Base-by-base conservation (phyloP, 2,113 vertebrate species). In the Pelvicachromis taeniatus region DNA sequence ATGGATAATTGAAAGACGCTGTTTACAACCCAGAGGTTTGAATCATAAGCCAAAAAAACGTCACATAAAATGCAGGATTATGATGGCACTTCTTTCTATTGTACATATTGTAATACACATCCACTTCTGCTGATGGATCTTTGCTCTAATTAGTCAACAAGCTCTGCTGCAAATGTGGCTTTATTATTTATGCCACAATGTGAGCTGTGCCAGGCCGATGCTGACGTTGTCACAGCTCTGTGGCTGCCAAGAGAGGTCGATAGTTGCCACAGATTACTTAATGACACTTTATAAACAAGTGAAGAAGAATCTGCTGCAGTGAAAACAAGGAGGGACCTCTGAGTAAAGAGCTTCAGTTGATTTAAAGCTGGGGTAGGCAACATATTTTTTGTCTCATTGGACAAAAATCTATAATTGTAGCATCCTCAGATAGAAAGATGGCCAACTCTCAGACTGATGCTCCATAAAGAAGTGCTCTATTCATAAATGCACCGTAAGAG, bases 131-230 rank as follows among this genome's bases (percentile, higher is more conserved):
- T 84, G 87, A 91, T 82, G 26, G 82, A 82, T 78, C 33, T 61
- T 40, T 63, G 50, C 58, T 91, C 56, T 82, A 80, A 90, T 88
- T 84, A 88, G 63, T 54, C 78, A 90, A 83, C 14, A 83, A 29
- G 52, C 77, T 54, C 42, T 55, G 55, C 68, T 87, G 81, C 58
- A 87, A 86, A 86, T 85, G 35, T 48, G 35, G 9, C n/a, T 85
- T 78, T 68, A 82, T 88, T 89, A 77, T 88, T 87, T 58, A 88
- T 84, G 68, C 65, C 38, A 59, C 29, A n/a, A 52, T 13, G 78
- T 77, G n/a, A 40, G 10, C 75, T 31, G 26, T 48, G 61, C 45
- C 78, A 56, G 65, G 13, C 35, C 4, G n/a, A 54, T 63, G 80
- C 68, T 80, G 55, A 77, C 77, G 53, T 84, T 78, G 82, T 73